A percentile compares a stretch with the other conserved stretches of the same genome.
phyloP scores from a whole-genome alignment of 2,888 invertebrate genomes.

The Ligdia adustata region DNA sequence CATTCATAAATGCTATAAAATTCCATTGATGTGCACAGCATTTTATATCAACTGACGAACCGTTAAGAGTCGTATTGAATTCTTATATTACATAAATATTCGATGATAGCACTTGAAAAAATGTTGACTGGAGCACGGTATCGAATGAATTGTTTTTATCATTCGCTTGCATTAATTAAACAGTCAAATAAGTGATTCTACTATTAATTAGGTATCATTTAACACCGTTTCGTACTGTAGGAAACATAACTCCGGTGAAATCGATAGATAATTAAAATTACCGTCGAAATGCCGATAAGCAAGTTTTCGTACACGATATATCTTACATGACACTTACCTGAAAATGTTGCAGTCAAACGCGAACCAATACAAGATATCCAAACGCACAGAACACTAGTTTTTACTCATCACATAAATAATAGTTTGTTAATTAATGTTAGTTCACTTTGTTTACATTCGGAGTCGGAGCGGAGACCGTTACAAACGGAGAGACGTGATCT shows the following conservation, averaged over 20 bases:
- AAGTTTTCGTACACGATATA: conserved; percentile 23
- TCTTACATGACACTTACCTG: conserved; percentile 23
- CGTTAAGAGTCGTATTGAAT: background rate
- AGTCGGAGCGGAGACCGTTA: conserved; percentile 8
- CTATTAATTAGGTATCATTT: conserved; percentile 14
- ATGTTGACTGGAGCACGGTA: background rate
- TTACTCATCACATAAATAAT: conserved; percentile 17
- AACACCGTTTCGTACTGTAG: conserved; percentile 11
- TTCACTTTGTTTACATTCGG: conserved; percentile 33
- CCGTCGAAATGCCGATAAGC: conserved; percentile 24
- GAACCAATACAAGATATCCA: conserved; percentile 22
- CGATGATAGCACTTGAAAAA: background rate
- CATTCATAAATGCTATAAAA: background rate
- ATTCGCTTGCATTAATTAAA: background rate
- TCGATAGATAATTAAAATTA: conserved; percentile 30
- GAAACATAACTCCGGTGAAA: conserved; percentile 36
- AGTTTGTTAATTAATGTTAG: conserved; percentile 1
- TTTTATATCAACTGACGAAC: background rate
- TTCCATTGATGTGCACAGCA: background rate
- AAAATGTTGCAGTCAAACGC: conserved; percentile 27
- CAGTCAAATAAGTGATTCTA: background rate
- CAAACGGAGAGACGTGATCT: conserved; percentile 21
- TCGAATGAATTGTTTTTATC: background rate
- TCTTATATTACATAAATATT: conserved; percentile 3
- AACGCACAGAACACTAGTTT: conserved; percentile 19